Percentiles rank a stretch among this genome's conserved stretches.
Conservation (phyloP, 2,888 invertebrate species). For the Cephus pygmeus region DNA sequence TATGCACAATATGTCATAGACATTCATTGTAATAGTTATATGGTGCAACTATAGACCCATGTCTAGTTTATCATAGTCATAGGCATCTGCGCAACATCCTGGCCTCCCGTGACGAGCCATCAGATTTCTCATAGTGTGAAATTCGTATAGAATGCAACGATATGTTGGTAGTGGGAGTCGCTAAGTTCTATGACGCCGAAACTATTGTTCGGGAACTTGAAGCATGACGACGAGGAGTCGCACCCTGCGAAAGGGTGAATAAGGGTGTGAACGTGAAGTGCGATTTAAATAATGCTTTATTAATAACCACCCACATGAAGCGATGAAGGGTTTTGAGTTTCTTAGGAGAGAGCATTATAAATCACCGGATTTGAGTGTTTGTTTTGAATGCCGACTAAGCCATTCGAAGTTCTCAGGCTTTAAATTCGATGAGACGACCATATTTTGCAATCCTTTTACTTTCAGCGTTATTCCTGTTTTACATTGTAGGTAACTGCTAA, state of each 20-base stretch:
- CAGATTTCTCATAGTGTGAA: constrained; percentile 14
- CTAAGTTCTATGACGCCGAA: constrained; percentile 10
- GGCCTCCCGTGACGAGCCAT: constrained; percentile 2
- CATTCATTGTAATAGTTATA: too few species aligned
- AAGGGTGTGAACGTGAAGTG: constrained; percentile 10
- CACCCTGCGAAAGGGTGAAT: constrained; percentile 8
- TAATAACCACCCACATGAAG: constrained; percentile 20
- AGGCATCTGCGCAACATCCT: constrained; percentile 14
- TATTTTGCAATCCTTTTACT: too few species aligned
- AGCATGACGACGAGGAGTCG: constrained; percentile 17
- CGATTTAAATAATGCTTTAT: constrained; percentile 29
- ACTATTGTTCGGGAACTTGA: constrained; percentile 18
- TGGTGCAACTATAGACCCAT: not conserved
- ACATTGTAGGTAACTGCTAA: too few species aligned
- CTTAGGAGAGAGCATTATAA: constrained; percentile 17
- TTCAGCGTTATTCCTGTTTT: too few species aligned
- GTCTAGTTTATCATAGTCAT: constrained; percentile 20
- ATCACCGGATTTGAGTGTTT: constrained; percentile 15
- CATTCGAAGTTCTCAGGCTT: constrained; percentile 16
- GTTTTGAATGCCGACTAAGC: constrained; percentile 16
- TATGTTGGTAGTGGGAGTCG: constrained; percentile 9
- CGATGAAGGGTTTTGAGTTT: constrained; percentile 14
- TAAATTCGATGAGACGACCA: constrained; percentile 30
- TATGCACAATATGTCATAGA: too few species aligned
- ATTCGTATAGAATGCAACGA: constrained; percentile 13